phyloP scores from a whole-genome alignment of 1,140 invertebrate genomes.

The Antheraea pernyi region DNA sequence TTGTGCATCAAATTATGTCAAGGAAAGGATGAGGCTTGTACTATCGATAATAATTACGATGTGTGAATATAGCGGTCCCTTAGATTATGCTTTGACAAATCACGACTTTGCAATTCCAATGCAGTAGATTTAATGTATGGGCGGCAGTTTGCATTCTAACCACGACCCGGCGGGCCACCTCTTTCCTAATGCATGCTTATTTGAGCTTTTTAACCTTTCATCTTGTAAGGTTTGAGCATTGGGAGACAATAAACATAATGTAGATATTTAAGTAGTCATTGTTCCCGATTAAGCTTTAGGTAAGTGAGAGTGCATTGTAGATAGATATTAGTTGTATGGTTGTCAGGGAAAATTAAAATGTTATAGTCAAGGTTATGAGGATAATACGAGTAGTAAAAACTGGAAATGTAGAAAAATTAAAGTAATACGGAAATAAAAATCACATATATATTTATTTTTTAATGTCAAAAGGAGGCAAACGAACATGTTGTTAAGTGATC shows the following conservation, averaged over 20 bases:
- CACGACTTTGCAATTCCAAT: slow-evolving; percentile 78
- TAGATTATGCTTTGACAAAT: slow-evolving; percentile 79
- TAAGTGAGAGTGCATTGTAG: neutral
- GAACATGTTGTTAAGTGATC: too few species aligned
- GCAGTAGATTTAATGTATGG: slow-evolving; percentile 78
- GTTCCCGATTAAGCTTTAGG: slow-evolving; percentile 46
- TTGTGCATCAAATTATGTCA: neutral
- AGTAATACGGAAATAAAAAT: too few species aligned
- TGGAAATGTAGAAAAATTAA: too few species aligned
- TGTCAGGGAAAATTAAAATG: too few species aligned
- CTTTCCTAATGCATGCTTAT: slow-evolving; percentile 79
- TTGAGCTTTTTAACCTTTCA: slow-evolving; percentile 79
- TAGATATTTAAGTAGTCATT: slow-evolving; percentile 56
- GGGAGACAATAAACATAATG: slow-evolving; percentile 71
- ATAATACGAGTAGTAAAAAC: too few species aligned
- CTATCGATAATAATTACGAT: slow-evolving; percentile 76
- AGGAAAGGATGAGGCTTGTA: slow-evolving; percentile 68
- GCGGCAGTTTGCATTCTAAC: slow-evolving; percentile 78
- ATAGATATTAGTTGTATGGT: neutral
- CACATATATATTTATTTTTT: too few species aligned
- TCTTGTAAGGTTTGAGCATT: slow-evolving; percentile 70
- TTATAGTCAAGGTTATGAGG: too few species aligned
- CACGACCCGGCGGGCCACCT: slow-evolving; percentile 73
- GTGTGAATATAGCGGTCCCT: slow-evolving; percentile 77
- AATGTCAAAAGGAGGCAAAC: too few species aligned